A percentile compares a stretch with the other conserved stretches of the same genome.
phyloP scores from a whole-genome alignment of 2,797 vertebrate genomes.

The Lepus townsendii region DNA sequence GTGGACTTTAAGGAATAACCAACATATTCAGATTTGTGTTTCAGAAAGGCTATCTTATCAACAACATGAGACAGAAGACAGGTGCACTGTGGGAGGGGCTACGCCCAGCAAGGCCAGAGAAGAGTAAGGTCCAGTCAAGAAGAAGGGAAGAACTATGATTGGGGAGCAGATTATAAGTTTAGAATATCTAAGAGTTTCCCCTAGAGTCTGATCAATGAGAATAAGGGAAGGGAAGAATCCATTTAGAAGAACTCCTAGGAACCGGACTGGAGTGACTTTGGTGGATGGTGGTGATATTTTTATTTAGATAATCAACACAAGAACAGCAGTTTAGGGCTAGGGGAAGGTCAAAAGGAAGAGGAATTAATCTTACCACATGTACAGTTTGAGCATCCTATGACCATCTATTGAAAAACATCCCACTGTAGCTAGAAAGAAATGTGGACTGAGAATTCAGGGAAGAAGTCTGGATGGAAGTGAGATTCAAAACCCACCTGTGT shows the following conservation, averaged over 20 bases:
- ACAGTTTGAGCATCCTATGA: neutral
- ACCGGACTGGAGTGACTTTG: neutral
- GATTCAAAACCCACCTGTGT: constrained; percentile 19
- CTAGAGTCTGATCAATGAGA: neutral
- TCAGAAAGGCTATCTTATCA: neutral
- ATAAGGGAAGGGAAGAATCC: neutral
- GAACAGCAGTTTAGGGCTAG: neutral
- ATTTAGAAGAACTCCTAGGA: neutral
- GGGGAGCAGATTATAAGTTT: neutral
- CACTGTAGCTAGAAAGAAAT: neutral
- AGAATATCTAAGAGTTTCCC: neutral
- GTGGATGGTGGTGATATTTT: neutral
- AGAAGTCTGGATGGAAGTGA: neutral
- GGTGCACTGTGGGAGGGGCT: neutral
- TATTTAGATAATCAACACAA: neutral
- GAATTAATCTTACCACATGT: neutral
- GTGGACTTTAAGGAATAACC: neutral
- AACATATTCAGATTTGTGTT: neutral
- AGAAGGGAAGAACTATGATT: neutral
- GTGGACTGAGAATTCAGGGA: neutral
- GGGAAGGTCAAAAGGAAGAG: neutral
- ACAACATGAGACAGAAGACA: neutral
- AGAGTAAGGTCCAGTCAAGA: neutral
- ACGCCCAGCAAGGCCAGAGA: neutral
- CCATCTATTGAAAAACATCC: neutral